Evolutionary conservation across 2,113 vertebrate species (phyloP).

Genomic region (Boleophthalmus pectinirostris): DNA sequence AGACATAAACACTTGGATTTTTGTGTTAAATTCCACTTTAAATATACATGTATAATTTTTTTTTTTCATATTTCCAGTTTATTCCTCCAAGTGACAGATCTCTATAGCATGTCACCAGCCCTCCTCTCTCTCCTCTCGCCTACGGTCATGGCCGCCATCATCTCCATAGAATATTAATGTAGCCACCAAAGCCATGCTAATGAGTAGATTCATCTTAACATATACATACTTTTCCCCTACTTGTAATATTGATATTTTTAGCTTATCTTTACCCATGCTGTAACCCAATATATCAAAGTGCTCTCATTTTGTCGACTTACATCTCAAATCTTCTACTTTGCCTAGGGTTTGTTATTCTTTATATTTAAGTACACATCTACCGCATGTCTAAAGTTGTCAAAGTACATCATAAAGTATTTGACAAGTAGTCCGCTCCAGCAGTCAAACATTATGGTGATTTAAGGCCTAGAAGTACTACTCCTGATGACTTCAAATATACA

Average conservation of each 20-base stretch:
- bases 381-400: neutral
- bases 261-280: slow-evolving; percentile 27
- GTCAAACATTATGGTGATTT: slow-evolving; percentile 9
- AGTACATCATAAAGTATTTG: neutral
- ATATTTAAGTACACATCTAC: neutral
- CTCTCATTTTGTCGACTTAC: slow-evolving; percentile 39
- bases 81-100: slow-evolving; percentile 34
- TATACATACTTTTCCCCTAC: neutral
- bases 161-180: slow-evolving; percentile 69
- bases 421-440: neutral
- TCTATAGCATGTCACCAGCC: slow-evolving; percentile 26
- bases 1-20: too few species aligned
- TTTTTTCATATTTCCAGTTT: neutral
- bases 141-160: slow-evolving; percentile 41
- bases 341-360: slow-evolving; percentile 8
- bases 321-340: slow-evolving; percentile 22
- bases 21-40: too few species aligned
- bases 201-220: slow-evolving; percentile 65
- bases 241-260: slow-evolving; percentile 15
- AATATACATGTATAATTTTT: too few species aligned
- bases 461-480: neutral
- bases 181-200: slow-evolving; percentile 59
- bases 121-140: slow-evolving; percentile 16
- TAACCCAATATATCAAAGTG: slow-evolving; percentile 26
- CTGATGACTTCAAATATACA: neutral